Evolutionary conservation across 2,888 invertebrate genomes (phyloP), one percentile per base, ranked within the genome.

Genomic region (Dicranocentrus wangi): DNA sequence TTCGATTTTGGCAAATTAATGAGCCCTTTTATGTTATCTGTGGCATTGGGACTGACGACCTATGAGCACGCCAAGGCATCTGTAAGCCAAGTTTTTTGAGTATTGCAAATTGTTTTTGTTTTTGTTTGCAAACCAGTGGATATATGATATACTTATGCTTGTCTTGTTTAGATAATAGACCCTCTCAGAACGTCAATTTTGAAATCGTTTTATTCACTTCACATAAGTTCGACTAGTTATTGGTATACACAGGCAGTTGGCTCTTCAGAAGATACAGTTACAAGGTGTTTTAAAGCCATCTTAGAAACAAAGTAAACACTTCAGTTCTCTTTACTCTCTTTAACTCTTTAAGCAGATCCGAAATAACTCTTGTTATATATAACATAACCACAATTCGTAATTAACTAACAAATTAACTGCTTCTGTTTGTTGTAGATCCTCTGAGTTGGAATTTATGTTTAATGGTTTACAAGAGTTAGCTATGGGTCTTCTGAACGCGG

Each of bases 381-480:
- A 39, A 39, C 7, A n/a, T n/a, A n/a, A n/a, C n/a, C n/a, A n/a
- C n/a, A n/a, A n/a, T n/a, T 3, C 10, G 32, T 32, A 32, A 32
- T n/a, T n/a, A n/a, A n/a, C n/a, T n/a, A n/a, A n/a, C n/a, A n/a
- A n/a, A n/a, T n/a, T n/a, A n/a, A n/a, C n/a, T n/a, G n/a, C n/a
- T n/a, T n/a, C n/a, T n/a, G n/a, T n/a, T n/a, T n/a, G n/a, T 47
- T 47, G 23, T 72, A 85, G 85, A 25, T 81, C 84, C 5, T 75
- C 81, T 0, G 84, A 82, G 19, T 51, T 86, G 10, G 86, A 86
- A 19, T 85, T 81, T 27, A 83, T 85, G 80, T 51, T 84, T 0
- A 84, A 84, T 25, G 86, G 86, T 7, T 28, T 86, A 5, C 82
- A 82, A 19, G 83, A 86, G 15, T 39, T 86, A 19, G 86, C 73